Conservation (phyloP, 37 sponge, comb jelly and placozoan species). For the Ianthella basta region DNA sequence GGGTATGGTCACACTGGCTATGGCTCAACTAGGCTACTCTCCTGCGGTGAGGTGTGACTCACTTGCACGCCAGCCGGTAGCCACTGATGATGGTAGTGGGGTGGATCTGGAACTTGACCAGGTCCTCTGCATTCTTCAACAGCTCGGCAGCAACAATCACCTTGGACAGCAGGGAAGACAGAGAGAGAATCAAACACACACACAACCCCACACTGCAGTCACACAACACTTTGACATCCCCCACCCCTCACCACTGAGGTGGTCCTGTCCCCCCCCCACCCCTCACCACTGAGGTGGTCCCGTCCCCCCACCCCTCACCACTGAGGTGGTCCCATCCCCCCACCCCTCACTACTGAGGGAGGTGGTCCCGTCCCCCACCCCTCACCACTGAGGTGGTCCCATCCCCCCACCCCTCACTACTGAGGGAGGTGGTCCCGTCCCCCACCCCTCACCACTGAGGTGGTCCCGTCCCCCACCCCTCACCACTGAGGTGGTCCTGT, state of each 20-base stretch:
- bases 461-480: too few species aligned
- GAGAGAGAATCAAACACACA: not conserved
- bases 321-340: constrained; percentile 98
- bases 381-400: too few species aligned
- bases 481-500: constrained; percentile 98
- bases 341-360: constrained; percentile 85
- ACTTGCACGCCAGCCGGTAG: constrained; percentile 96
- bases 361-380: constrained; percentile 99
- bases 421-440: constrained; percentile 97
- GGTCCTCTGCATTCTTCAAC: constrained; percentile 92
- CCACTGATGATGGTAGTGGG: constrained; percentile 98
- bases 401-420: constrained; percentile 86
- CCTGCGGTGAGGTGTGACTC: too few species aligned
- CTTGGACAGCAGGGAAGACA: constrained; percentile 36
- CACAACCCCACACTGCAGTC: not conserved
- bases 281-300: constrained; percentile 96
- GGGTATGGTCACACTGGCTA: too few species aligned
- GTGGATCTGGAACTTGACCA: constrained; percentile 94
- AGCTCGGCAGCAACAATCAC: constrained; percentile 97
- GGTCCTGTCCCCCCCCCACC: constrained; percentile 92
- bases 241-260: constrained; percentile 88
- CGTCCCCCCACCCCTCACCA: constrained; percentile 93
- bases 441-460: too few species aligned
- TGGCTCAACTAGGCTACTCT: too few species aligned
- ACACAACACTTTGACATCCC: too few species aligned